Conservation (phyloP, 1,140 invertebrate genomes). For the Solenopsis fugax region DNA sequence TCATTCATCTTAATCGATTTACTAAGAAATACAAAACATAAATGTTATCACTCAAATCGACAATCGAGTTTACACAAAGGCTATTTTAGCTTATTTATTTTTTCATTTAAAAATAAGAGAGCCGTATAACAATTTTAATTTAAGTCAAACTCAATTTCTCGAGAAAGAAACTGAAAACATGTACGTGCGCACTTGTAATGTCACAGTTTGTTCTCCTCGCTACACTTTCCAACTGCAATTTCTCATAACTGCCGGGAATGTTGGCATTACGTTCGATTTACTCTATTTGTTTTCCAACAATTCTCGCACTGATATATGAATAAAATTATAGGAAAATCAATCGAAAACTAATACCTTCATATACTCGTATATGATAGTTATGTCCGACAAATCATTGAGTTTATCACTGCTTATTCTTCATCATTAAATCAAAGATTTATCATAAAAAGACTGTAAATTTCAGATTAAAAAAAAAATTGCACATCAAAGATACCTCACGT, state of each 20-base stretch:
- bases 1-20: not conserved
- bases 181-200: not conserved
- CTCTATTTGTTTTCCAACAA: constrained; percentile 44
- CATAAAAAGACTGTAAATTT: not conserved
- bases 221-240: constrained; percentile 50
- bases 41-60: not conserved
- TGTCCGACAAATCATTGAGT: not conserved
- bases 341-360: constrained; percentile 25
- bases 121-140: not conserved
- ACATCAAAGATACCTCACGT: not conserved
- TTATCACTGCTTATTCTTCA: not conserved
- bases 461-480: too few species aligned
- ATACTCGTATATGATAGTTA: not conserved
- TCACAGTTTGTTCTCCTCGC: constrained; percentile 31
- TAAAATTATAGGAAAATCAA: constrained; percentile 41
- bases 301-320: constrained; percentile 48
- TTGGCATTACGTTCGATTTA: constrained; percentile 37
- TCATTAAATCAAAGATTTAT: not conserved
- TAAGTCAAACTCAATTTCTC: constrained; percentile 27
- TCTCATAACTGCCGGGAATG: constrained; percentile 47
- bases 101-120: not conserved
- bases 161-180: not conserved
- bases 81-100: not conserved
- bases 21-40: not conserved
- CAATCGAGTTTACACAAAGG: not conserved